Conservation (phyloP, 2,113 vertebrate genomes). For the Rhea pennata region DNA sequence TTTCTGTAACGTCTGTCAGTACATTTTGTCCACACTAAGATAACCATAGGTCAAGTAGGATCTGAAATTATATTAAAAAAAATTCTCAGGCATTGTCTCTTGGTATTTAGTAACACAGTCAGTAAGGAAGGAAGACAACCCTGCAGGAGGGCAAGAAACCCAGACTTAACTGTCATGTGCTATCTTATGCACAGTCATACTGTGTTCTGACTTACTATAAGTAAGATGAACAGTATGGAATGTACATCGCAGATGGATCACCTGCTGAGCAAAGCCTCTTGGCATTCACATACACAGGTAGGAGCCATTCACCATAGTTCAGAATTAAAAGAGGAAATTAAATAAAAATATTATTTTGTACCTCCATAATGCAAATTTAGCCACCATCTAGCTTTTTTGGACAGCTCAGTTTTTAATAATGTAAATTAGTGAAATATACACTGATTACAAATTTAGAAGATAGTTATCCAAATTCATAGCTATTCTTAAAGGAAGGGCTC, state of each 20-base stretch:
- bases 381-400: background rate
- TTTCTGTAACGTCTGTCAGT: background rate
- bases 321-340: background rate
- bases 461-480: background rate
- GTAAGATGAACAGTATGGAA: conserved; percentile 23
- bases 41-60: background rate
- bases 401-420: background rate
- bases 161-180: background rate
- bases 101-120: background rate
- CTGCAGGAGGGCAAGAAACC: background rate
- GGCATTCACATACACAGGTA: background rate
- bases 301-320: background rate
- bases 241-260: background rate
- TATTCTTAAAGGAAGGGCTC: background rate
- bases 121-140: background rate
- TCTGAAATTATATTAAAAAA: background rate
- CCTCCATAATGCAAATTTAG: background rate
- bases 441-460: conserved; percentile 13
- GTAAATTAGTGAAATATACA: background rate
- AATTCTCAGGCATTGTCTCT: background rate
- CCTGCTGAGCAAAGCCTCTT: conserved; percentile 10
- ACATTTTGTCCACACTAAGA: background rate
- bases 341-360: background rate
- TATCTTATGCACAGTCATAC: background rate
- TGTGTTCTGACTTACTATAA: background rate